These are phyloP conservation scores for Leptinotarsa juncta DNA, from an alignment of 2,888 invertebrate species.

Conservation along the genomic window DNA sequence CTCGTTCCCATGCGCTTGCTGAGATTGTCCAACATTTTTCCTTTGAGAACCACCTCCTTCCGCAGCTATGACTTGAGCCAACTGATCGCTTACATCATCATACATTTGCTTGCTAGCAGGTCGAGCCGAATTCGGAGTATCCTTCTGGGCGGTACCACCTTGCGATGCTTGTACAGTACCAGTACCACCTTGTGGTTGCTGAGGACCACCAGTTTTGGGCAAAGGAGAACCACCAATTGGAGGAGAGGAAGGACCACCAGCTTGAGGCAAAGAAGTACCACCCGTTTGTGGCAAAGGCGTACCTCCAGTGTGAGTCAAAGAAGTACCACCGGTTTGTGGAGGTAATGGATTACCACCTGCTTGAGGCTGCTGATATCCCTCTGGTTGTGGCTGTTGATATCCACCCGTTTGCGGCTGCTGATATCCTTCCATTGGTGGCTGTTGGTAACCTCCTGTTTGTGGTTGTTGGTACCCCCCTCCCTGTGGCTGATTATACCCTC, in stretches of 20 bases:
- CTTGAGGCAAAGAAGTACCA: constrained; percentile 4
- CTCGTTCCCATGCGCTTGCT: constrained; percentile 5
- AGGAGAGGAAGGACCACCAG: background rate
- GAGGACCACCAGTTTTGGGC: background rate
- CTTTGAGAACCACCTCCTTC: constrained; percentile 27
- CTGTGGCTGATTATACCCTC: constrained; percentile 7
- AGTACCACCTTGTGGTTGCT: background rate
- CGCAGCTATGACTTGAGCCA: constrained; percentile 34
- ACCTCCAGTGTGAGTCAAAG: background rate
- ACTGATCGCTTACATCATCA: constrained; percentile 40
- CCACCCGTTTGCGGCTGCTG: background rate
- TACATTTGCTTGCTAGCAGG: constrained; percentile 18
- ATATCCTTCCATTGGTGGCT: constrained; percentile 4
- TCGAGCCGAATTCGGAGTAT: constrained; percentile 22
- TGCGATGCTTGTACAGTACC: background rate
- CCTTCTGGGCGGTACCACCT: background rate
- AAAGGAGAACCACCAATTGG: background rate
- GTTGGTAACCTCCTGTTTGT: constrained; percentile 11
- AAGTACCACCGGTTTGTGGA: background rate
- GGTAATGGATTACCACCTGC: background rate
- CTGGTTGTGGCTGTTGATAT: background rate
- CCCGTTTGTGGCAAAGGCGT: background rate
- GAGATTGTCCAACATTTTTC: constrained; percentile 16
- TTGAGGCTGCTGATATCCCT: constrained; percentile 11
- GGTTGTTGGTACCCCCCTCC: constrained; percentile 10